Base-by-base conservation (phyloP, 2,888 invertebrate genomes). In the Malthinus seriepunctatus region DNA sequence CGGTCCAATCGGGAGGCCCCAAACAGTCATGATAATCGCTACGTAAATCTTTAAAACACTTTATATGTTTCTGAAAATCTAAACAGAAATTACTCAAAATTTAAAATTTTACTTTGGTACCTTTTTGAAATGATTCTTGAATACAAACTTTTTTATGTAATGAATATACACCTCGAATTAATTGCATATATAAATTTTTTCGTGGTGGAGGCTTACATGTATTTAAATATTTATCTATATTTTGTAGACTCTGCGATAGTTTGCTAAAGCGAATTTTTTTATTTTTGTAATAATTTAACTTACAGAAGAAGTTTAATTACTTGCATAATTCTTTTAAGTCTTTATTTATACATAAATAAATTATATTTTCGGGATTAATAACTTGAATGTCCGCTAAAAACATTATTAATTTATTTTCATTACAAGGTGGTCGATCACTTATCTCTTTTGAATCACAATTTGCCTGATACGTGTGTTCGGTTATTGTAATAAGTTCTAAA, bases 1-100 rank as follows among this genome's bases (percentile, higher is more conserved):
- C 83, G 60, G 78, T 81, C 84, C 84, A 84, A 71, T 84, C 84
- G 1, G 82, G 76, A 3, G 80, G 76, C 0, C 82, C 84, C 63
- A 78, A 78, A 63, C 84, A 84, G 61, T 80, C 79, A 45, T 80
- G 77, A 65, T 80, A 81, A 60, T 84, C 82, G 15, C 79, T 78
- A 33, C 77, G 78, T 32, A 84, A 68, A 54, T 81, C 78, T 15
- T 75, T 73, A 23, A 80, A 65, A 65, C 83, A 83, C 9, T 67
- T 62, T 34, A 73, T 76, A 45, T 79, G 68, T 23, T 74, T 69
- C 52, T 63, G 67, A 44, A 81, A 74, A 49, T 70, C 79, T 72
- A 51, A 5, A 42, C 15, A 15, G 47, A 14, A 45, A 46, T 51
- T 38, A 23, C 23, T 23, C 23, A 23, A 23, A 23, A 5, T 23